These are phyloP conservation scores for Luscinia megarhynchos DNA, from an alignment of 2,797 vertebrate species.

Conservation along the genomic window DNA sequence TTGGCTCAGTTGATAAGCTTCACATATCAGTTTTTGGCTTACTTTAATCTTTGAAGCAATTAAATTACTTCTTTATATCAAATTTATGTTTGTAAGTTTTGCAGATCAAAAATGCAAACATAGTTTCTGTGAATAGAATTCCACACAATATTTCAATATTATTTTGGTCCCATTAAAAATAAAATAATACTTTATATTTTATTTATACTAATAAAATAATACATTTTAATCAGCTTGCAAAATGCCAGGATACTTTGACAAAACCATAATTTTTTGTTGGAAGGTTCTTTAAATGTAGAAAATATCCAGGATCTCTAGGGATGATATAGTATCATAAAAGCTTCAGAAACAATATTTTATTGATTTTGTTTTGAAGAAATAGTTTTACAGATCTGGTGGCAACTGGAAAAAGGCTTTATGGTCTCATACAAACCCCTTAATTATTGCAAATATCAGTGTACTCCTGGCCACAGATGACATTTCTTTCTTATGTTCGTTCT, in stretches of 20 bases:
- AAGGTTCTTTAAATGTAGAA: background rate
- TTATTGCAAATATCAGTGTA: background rate
- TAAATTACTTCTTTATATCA: background rate
- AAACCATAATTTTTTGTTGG: background rate
- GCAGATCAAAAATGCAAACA: background rate
- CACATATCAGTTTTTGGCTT: background rate
- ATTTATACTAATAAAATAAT: background rate
- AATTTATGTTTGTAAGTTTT: background rate
- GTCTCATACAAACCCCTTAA: background rate
- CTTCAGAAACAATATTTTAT: conserved; percentile 13
- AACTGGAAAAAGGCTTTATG: background rate
- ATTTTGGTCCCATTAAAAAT: background rate
- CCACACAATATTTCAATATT: background rate
- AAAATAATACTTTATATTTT: background rate
- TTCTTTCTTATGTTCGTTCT: background rate
- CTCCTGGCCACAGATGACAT: background rate
- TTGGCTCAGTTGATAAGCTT: background rate
- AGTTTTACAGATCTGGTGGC: background rate
- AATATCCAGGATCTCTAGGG: background rate
- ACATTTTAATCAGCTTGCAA: background rate
- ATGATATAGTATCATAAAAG: background rate
- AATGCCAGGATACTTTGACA: background rate
- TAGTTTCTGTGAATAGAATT: background rate
- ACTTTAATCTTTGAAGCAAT: background rate
- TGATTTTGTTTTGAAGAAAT: conserved; percentile 34